Evolutionary conservation across 2,797 vertebrate genomes (phyloP).

Genomic region (Varecia variegata): DNA sequence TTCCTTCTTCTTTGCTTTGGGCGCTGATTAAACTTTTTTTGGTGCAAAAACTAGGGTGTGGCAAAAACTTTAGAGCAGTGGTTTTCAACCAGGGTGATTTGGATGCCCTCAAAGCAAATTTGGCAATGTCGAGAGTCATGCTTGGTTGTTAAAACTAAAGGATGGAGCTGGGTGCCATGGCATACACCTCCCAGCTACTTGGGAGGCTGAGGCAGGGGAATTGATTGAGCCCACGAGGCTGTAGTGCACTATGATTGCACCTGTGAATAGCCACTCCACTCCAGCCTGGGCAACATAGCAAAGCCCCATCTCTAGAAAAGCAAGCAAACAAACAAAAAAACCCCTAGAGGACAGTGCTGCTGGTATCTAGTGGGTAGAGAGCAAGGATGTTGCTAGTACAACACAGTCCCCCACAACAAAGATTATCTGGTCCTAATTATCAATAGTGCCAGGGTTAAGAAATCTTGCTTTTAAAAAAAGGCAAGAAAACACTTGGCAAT

Average conservation of each 20-base stretch:
- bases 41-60: constrained; percentile 36
- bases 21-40: constrained; percentile 32
- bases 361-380: neutral
- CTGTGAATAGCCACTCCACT: neutral
- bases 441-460: neutral
- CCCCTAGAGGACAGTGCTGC: neutral
- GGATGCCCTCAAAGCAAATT: neutral
- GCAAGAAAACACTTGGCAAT: neutral
- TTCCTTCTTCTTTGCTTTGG: constrained; percentile 65
- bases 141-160: neutral
- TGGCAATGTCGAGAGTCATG: neutral
- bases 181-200: neutral
- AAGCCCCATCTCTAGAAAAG: neutral
- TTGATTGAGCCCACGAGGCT: neutral
- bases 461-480: neutral
- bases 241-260: neutral
- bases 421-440: neutral
- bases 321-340: neutral
- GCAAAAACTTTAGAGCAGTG: constrained; percentile 36
- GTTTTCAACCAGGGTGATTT: neutral
- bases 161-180: neutral
- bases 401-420: neutral
- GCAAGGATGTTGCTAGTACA: neutral
- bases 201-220: neutral
- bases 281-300: neutral